These are phyloP conservation scores for Dinomys branickii DNA, from an alignment of 2,113 vertebrate species.

Conservation along the genomic window DNA sequence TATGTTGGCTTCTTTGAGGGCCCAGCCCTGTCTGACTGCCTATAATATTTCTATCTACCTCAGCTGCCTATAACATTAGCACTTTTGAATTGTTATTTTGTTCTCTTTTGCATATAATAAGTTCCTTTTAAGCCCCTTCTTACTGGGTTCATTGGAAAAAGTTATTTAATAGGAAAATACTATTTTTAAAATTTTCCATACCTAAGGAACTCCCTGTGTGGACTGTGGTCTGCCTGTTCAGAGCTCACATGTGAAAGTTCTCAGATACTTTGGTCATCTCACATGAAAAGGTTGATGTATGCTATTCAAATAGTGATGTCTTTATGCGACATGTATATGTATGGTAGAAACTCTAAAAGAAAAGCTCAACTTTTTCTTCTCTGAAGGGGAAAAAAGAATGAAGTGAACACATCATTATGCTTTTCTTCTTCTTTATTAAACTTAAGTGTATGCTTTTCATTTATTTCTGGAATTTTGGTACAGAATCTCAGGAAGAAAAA, in stretches of 20 bases:
- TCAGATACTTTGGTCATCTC: background rate
- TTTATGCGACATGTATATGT: background rate
- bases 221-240: background rate
- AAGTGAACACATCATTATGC: background rate
- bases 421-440: background rate
- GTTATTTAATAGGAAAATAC: background rate
- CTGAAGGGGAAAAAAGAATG: background rate
- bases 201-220: background rate
- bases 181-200: background rate
- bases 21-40: no score
- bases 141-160: background rate
- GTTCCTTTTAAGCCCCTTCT: background rate
- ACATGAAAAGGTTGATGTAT: background rate
- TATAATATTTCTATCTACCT: no score
- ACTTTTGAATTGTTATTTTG: background rate
- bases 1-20: no score
- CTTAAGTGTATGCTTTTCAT: background rate
- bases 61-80: no score
- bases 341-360: background rate
- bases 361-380: background rate
- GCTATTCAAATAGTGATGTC: background rate
- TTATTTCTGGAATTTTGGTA: slow-evolving; percentile 22
- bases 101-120: background rate
- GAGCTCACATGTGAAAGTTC: no score
- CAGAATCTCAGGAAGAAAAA: background rate